These are phyloP conservation scores for Chelonoidis abingdonii DNA, from an alignment of 2,113 vertebrate species.

Conservation along the genomic window DNA sequence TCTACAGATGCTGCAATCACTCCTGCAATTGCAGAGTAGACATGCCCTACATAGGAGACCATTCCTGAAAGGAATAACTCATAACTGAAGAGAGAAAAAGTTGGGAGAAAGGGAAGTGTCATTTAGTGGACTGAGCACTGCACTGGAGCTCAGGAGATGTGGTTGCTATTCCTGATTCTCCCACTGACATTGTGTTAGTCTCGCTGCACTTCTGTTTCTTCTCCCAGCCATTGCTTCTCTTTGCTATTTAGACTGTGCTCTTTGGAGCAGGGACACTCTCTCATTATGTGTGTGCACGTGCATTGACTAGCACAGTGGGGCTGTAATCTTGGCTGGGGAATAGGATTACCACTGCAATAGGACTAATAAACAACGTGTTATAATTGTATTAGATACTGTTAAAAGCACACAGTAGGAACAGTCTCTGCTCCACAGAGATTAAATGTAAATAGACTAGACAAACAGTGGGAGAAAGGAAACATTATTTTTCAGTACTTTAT, in stretches of 20 bases:
- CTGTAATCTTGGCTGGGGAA: neutral
- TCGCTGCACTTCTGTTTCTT: rapidly evolving
- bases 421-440: neutral
- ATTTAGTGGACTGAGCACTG: neutral
- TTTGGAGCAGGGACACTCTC: neutral
- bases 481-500: neutral
- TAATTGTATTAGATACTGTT: neutral
- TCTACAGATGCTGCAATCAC: neutral
- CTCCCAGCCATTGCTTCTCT: neutral
- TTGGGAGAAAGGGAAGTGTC: neutral
- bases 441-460: neutral
- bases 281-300: neutral
- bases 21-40: neutral
- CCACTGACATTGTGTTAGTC: neutral
- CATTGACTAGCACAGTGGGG: rapidly evolving
- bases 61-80: rapidly evolving
- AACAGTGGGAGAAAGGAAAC: neutral
- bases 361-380: neutral
- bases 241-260: rapidly evolving
- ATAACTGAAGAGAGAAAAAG: rapidly evolving
- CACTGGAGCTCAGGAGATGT: rapidly evolving
- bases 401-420: neutral
- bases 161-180: neutral
- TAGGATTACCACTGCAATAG: neutral
- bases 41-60: neutral